Evolutionary conservation across 1,140 invertebrate species (phyloP).

Genomic region (Drosophila setifemur): DNA sequence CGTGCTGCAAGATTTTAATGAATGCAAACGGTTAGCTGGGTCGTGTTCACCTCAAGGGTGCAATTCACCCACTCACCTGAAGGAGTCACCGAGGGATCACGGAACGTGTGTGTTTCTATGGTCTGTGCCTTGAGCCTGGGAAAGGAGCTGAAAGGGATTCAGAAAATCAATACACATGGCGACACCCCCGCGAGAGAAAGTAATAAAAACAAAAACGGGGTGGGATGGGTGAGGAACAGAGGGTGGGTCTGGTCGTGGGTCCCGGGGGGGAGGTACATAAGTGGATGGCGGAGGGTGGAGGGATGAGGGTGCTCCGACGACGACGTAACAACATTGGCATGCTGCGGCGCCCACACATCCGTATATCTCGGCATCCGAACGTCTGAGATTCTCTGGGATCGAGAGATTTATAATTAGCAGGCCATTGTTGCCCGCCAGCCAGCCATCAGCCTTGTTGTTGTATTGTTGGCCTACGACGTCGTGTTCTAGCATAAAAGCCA

Average conservation of each 20-base stretch:
- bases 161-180: slow-evolving; percentile 50
- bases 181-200: slow-evolving; percentile 29
- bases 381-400: slow-evolving; percentile 54
- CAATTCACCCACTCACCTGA: slow-evolving; percentile 17
- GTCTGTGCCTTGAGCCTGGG: not conserved
- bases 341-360: slow-evolving; percentile 64
- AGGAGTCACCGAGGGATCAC: slow-evolving; percentile 5
- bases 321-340: slow-evolving; percentile 75
- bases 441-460: slow-evolving; percentile 48
- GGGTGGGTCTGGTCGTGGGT: too few species aligned
- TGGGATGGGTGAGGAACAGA: too few species aligned
- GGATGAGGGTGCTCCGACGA: slow-evolving; percentile 1
- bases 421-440: slow-evolving; percentile 73
- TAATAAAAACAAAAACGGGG: slow-evolving; percentile 7
- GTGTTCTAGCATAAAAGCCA: slow-evolving; percentile 43
- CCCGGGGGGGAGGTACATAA: too few species aligned
- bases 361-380: slow-evolving; percentile 20
- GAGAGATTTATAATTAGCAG: slow-evolving; percentile 77
- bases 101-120: too few species aligned
- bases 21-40: slow-evolving; percentile 15
- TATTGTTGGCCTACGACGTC: slow-evolving; percentile 33
- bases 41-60: not conserved
- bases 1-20: slow-evolving; percentile 34
- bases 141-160: slow-evolving; percentile 37
- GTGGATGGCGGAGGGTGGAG: slow-evolving; percentile 6